Conservation (phyloP, 53 echinoderm and acorn worm genomes). For the Temnopleurus reevesii region DNA sequence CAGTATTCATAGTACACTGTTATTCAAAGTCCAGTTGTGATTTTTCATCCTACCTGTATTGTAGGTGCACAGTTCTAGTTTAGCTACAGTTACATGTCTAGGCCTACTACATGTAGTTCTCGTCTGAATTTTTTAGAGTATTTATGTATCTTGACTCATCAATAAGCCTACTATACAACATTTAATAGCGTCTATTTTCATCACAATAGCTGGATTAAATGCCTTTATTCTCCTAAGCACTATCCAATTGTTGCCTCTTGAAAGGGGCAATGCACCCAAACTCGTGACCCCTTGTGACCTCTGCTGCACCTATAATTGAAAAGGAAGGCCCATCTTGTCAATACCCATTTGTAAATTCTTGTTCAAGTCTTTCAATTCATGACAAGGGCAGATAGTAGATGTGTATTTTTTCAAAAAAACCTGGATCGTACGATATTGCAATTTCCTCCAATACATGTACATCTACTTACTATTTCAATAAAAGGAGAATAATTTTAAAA, state of each 20-base stretch:
- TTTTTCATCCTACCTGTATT: no score
- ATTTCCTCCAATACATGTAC: no score
- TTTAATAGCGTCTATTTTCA: background rate
- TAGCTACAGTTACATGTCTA: no score
- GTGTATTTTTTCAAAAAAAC: no score
- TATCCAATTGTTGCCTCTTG: background rate
- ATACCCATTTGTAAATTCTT: background rate
- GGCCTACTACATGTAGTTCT: background rate
- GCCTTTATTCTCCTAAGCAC: background rate
- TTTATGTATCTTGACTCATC: background rate
- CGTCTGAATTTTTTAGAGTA: background rate
- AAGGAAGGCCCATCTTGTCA: conserved; percentile 15
- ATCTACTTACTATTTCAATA: no score
- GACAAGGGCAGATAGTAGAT: background rate
- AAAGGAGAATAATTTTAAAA: no score
- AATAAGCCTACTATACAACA: background rate
- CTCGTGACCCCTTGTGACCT: background rate
- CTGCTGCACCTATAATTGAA: background rate
- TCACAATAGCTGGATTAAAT: background rate
- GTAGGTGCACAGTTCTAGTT: no score
- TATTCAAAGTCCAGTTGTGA: no score
- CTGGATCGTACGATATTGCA: no score
- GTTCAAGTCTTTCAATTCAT: background rate
- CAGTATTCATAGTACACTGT: no score
- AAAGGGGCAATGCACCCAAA: background rate